Evolutionary conservation across 2,888 invertebrate genomes (phyloP), one percentile per base, ranked within the genome.

Genomic region (Thereva nobilitata): DNA sequence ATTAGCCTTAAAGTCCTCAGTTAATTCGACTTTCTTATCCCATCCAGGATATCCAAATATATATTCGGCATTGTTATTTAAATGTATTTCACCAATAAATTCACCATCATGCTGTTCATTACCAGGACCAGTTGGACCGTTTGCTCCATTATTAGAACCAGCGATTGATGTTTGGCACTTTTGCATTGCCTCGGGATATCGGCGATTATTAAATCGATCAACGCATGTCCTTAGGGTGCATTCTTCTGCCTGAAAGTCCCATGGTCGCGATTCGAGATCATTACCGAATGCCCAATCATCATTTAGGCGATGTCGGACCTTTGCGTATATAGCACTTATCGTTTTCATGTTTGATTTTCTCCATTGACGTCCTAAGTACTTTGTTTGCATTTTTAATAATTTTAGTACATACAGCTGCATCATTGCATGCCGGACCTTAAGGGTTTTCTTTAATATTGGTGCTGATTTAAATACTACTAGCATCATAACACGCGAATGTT

Each of bases 201-300:
- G 86, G 34, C 98, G 87, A 76, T 91, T 89, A 80, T 99, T 98
- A 77, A 99, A 99, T 68, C 95, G 87, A 82, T 99, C 98, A 3
- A 99, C 97, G 71, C 93, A 93, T 0, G 92, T 90, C 70, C 97
- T 86, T 67, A 99, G 82, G 8, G 95, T 91, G 80, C 96, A 95
- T 79, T 99, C 99, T 79, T 99, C 98, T 41, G 93, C 95, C 83
- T 99, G 93, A 74, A 95, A 98, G 80, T 99, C 97, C 97, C 97
- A 97, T 0, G 97, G 97, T 69, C 96, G 86, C 0, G 97, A 97
- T 82, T 98, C 97, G 74, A 97, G 87, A 84, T 97, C 93, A 83
- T 99, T 99, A 64, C 98, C 98, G 84, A 93, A 99, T 3, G 99
- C 99, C 99, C 99, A 99, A 80, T 99, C 99, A 79, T 99, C 99